Evolutionary conservation across 2,888 invertebrate species (phyloP).

Genomic region (Diachrysia chrysitis): DNA sequence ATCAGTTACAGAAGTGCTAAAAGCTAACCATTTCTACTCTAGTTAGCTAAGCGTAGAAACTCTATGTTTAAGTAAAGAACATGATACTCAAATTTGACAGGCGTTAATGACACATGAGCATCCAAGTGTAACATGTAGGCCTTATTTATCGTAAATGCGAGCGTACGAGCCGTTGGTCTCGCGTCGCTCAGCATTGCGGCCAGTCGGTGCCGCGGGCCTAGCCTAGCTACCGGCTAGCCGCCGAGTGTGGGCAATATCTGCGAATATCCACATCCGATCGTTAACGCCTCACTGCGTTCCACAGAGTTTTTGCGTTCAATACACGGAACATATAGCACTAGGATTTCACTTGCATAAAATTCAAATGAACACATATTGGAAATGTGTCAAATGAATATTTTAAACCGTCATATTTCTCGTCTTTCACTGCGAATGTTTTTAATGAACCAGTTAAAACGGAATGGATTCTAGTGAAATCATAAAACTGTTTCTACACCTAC

Average conservation of each 20-base stretch:
- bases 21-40: constrained; percentile 22
- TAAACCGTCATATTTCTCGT: constrained; percentile 57
- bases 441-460: constrained; percentile 13
- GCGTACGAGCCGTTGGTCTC: constrained; percentile 66
- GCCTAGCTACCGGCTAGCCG: constrained; percentile 12
- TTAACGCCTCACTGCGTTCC: constrained; percentile 75
- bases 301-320: constrained; percentile 67
- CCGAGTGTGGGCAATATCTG: constrained; percentile 30
- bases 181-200: constrained; percentile 81
- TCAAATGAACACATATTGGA: constrained; percentile 57
- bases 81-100: constrained; percentile 25
- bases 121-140: constrained; percentile 29
- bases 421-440: constrained; percentile 30
- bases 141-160: constrained; percentile 43
- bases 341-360: constrained; percentile 67
- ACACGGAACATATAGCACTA: constrained; percentile 48
- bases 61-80: constrained; percentile 25
- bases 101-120: constrained; percentile 48
- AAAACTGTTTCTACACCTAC: background rate
- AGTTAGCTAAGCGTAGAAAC: constrained; percentile 33
- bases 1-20: background rate
- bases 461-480: background rate
- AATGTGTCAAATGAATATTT: constrained; percentile 65
- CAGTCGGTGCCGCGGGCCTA: constrained; percentile 44
- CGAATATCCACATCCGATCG: constrained; percentile 63